These are phyloP conservation scores for Chaenodraco wilsoni DNA, from an alignment of 2,797 vertebrate genomes.

Conservation along the genomic window DNA sequence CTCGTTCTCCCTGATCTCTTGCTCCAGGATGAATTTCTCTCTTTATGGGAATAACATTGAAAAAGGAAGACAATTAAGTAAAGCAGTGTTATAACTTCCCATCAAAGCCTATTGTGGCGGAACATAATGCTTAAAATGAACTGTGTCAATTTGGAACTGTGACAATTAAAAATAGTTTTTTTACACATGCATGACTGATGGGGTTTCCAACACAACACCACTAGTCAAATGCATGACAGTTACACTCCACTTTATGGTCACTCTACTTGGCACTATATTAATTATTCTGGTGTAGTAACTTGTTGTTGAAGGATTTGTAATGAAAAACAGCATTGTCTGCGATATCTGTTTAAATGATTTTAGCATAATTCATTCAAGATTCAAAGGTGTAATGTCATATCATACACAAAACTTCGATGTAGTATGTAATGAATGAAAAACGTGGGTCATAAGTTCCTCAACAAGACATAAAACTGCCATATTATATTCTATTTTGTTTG, in stretches of 20 bases:
- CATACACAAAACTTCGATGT: no score
- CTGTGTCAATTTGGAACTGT: constrained; percentile 2
- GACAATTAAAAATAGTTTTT: constrained; percentile 11
- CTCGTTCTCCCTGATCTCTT: constrained; percentile 94
- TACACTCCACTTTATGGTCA: background rate
- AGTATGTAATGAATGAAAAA: no score
- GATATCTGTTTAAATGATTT: no score
- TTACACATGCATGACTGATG: background rate
- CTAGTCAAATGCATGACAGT: background rate
- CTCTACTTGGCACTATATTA: background rate
- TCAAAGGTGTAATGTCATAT: no score
- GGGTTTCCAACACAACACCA: background rate
- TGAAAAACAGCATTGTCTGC: constrained; percentile 10
- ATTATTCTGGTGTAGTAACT: background rate
- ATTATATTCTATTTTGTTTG: no score
- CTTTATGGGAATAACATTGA: constrained; percentile 65
- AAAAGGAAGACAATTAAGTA: constrained; percentile 8
- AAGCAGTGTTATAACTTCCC: background rate
- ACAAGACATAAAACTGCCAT: no score
- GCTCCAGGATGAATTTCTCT: constrained; percentile 92
- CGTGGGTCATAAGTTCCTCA: no score
- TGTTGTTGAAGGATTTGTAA: background rate
- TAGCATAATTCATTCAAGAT: no score
- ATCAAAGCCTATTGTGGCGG: background rate
- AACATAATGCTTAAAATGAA: background rate